Evolutionary conservation across 1,140 invertebrate species (phyloP).

Genomic region (Neomicropteryx cornuta): DNA sequence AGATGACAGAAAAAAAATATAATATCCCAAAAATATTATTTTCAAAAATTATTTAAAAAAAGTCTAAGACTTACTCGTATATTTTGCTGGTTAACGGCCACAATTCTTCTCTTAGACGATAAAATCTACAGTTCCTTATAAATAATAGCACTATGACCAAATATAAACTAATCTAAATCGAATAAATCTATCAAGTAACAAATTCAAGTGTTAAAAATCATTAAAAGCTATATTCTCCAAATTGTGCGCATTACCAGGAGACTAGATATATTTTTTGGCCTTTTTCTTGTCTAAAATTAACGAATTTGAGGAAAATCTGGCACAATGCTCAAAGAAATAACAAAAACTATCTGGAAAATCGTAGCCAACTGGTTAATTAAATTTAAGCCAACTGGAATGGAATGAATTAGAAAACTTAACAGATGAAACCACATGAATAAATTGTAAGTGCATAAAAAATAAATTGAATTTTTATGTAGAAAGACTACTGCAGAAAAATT

Average conservation of each 20-base stretch:
- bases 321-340: slow-evolving; percentile 20
- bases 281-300: slow-evolving; percentile 9
- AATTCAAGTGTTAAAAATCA: slow-evolving; percentile 26
- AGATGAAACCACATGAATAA: not conserved
- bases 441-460: not conserved
- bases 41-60: too few relatives aligned
- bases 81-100: too few relatives aligned
- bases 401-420: slow-evolving; percentile 6
- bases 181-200: slow-evolving; percentile 17
- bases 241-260: slow-evolving; percentile 7
- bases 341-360: slow-evolving; percentile 22
- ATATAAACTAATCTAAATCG: slow-evolving; percentile 25
- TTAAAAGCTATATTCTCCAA: slow-evolving; percentile 17
- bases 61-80: too few relatives aligned
- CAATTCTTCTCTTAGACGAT: too few relatives aligned
- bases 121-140: too few relatives aligned
- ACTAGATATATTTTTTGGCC: slow-evolving; percentile 4
- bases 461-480: slow-evolving; percentile 3
- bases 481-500: slow-evolving; percentile 2
- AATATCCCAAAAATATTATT: too few relatives aligned
- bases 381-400: slow-evolving; percentile 16
- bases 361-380: slow-evolving; percentile 16
- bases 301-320: slow-evolving; percentile 16
- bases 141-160: not conserved
- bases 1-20: too few relatives aligned